A percentile compares a stretch with the other conserved stretches of the same genome.
Evolutionary conservation across 2,888 invertebrate genomes (phyloP).

Genomic region (Panzeria rudis): DNA sequence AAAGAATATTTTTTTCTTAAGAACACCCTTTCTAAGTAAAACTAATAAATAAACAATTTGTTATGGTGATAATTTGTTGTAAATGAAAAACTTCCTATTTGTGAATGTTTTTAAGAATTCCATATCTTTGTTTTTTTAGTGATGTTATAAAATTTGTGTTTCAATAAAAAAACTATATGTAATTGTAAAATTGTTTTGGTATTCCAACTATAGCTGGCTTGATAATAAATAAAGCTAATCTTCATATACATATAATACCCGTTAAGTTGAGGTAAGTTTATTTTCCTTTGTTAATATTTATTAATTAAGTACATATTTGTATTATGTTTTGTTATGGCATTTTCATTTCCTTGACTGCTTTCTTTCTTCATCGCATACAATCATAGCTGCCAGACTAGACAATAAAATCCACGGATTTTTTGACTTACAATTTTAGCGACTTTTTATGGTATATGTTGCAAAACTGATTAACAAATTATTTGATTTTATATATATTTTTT

Average conservation of each 20-base stretch:
- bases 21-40: conserved; percentile 24
- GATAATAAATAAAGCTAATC: background rate
- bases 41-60: conserved; percentile 14
- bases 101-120: background rate
- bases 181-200: background rate
- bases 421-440: too few species aligned
- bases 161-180: background rate
- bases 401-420: background rate
- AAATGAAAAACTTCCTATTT: background rate
- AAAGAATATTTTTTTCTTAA: background rate
- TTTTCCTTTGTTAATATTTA: background rate
- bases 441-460: too few species aligned
- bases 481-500: too few species aligned
- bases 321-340: conserved; percentile 34
- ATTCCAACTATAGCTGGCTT: background rate
- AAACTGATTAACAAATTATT: too few species aligned
- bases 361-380: background rate
- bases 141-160: conserved; percentile 38
- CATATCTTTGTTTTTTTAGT: conserved; percentile 4
- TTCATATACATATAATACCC: background rate
- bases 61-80: background rate
- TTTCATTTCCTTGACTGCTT: conserved; percentile 19
- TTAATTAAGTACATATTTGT: background rate
- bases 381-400: conserved; percentile 2
- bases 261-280: conserved; percentile 32